Percentiles rank a stretch among this genome's conserved stretches.
phyloP scores from a whole-genome alignment of 2,113 vertebrate species.

The Sorex araneus region DNA sequence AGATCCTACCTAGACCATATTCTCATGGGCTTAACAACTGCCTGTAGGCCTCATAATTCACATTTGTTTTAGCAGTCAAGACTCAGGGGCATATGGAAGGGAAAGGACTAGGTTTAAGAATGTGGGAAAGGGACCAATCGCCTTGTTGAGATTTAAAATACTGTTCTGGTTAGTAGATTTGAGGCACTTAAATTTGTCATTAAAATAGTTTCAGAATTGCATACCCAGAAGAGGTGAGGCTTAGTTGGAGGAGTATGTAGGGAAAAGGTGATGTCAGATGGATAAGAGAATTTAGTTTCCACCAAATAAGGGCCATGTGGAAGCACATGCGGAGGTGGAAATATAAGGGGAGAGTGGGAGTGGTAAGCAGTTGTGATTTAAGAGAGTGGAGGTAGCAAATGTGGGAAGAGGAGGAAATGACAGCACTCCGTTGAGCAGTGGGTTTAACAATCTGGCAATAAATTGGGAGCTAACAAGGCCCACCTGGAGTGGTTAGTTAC shows the following conservation, averaged over 20 bases:
- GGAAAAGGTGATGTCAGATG: conserved; percentile 69
- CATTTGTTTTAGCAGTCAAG: background rate
- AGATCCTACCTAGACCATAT: background rate
- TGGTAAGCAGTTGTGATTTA: conserved; percentile 62
- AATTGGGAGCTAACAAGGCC: conserved; percentile 79
- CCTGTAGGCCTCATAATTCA: background rate
- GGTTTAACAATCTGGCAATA: conserved; percentile 80
- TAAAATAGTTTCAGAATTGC: conserved; percentile 11
- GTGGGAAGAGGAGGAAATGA: conserved; percentile 76
- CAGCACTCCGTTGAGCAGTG: conserved; percentile 73
- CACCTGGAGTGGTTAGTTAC: conserved; percentile 82
- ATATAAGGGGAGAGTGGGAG: conserved; percentile 52
- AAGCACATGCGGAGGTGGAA: conserved; percentile 59
- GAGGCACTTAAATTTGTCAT: conserved; percentile 13
- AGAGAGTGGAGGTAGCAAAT: conserved; percentile 67
- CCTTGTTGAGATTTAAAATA: background rate
- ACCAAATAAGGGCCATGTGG: conserved; percentile 46
- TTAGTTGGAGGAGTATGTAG: conserved; percentile 27
- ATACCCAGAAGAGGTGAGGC: conserved; percentile 23
- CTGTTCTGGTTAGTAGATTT: conserved; percentile 34
- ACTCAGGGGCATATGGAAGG: background rate
- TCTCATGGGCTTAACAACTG: background rate
- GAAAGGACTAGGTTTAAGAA: background rate
- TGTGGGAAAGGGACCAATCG: background rate
- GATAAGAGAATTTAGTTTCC: background rate